Evolutionary conservation across 2,888 invertebrate species (phyloP).

Genomic region (Phoenoteleia sp.): DNA sequence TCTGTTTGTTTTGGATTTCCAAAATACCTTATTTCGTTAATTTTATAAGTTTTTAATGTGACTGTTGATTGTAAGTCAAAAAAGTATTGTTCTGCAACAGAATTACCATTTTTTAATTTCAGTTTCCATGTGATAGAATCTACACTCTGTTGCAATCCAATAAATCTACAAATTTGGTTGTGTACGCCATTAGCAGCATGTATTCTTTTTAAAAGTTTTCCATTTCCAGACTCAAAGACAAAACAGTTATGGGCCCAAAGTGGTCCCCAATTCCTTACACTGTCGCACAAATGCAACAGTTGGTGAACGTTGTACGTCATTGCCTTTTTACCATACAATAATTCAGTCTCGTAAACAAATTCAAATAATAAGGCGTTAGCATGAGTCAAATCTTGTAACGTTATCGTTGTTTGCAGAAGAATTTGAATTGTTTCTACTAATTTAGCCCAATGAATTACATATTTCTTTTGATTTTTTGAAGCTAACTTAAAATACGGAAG

Average conservation of each 20-base stretch:
- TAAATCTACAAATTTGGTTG: not conserved
- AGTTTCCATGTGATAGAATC: not conserved
- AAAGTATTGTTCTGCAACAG: not conserved
- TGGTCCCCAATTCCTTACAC: not conserved
- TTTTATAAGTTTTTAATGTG: not conserved
- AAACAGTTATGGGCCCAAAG: not conserved
- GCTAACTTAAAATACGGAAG: not conserved
- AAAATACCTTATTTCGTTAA: not conserved
- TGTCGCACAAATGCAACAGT: not conserved
- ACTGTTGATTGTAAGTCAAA: not conserved
- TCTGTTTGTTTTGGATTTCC: not conserved
- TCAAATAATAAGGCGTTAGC: not conserved
- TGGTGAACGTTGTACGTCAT: slow-evolving; percentile 1
- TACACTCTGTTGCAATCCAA: not conserved
- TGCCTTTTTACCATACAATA: not conserved
- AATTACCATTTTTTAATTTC: not conserved
- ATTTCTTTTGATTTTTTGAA: not conserved
- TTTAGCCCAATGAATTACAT: not conserved
- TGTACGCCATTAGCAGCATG: not conserved
- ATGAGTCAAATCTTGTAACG: not conserved
- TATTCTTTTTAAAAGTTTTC: not conserved
- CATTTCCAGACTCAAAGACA: not conserved
- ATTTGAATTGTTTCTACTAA: not conserved
- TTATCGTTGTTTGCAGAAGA: not conserved
- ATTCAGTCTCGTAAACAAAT: not conserved